Base-by-base conservation (phyloP, 1,140 invertebrate genomes). In the Ectropis grisescens region DNA sequence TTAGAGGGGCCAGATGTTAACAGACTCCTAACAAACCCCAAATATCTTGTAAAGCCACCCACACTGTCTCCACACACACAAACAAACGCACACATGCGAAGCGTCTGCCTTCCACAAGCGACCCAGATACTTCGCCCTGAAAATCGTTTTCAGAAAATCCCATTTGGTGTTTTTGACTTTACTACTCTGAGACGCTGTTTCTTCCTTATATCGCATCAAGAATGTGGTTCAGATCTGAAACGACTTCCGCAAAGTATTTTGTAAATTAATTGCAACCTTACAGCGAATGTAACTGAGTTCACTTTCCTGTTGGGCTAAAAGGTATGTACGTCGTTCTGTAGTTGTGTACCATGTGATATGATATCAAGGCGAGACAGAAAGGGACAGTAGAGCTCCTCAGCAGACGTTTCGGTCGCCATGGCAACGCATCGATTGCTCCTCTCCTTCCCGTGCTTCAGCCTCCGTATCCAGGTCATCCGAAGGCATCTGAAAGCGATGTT, bases 381-480 rank as follows among this genome's bases (percentile, higher is more conserved):
- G 67, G 57, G 74, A 79, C 58, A 79, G 72, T 78, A 76, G 67
- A 67, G 75, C 71, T 80, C 62, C 72, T 75, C 71, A 68, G 75
- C 75, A 80, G 75, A 80, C 75, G 75, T 80, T 70, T 70, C 75
- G 58, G 72, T 80, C 54, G 70, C 59, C 54, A 75, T 80, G 57
- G 62, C 64, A 68, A 74, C 75, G 55, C 75, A 80, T 80, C 75
- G 75, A 80, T 79, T 72, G 56, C 58, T 50, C 60, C 54, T 45
- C 58, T 56, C 67, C 53, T 51, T 39, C 41, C 45, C 41, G 52
- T 26, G 12, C 37, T 28, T 50, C 67, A 68, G 58, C 71, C 69
- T 72, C 66, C 57, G 67, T 65, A 78, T 78, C 57, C 72, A 80
- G 75, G 72, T 80, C 75, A 78, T 71, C 64, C 59, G 36, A 39